Percentiles rank a stretch among this genome's conserved stretches.
Evolutionary conservation across 2,888 invertebrate species (phyloP).

Genomic region (Oscheius onirici): DNA sequence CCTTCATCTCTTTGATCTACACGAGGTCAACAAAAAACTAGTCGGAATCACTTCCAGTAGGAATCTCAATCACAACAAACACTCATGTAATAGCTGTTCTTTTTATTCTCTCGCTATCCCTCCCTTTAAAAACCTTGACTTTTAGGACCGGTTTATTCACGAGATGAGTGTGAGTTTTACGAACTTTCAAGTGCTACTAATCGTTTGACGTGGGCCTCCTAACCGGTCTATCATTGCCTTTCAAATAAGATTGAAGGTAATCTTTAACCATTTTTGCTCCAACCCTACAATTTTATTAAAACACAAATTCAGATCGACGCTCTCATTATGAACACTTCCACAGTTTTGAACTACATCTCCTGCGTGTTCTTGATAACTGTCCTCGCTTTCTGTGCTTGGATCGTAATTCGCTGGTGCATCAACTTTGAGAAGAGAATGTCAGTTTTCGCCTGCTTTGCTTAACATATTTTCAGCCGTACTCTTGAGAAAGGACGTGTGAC

Average conservation of each 20-base stretch:
- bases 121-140: neutral
- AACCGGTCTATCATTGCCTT: slow-evolving; percentile 11
- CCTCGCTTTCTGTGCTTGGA: slow-evolving; percentile 10
- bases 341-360: slow-evolving; percentile 20
- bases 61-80: slow-evolving; percentile 20
- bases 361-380: slow-evolving; percentile 4
- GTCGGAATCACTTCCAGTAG: slow-evolving; percentile 9
- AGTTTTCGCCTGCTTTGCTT: neutral
- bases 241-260: slow-evolving; percentile 16
- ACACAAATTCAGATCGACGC: slow-evolving; percentile 10
- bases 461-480: neutral
- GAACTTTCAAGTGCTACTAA: neutral
- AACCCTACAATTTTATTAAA: neutral
- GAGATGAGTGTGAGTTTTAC: slow-evolving; percentile 1
- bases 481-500: slow-evolving; percentile 22
- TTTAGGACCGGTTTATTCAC: neutral
- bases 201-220: neutral
- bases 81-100: neutral
- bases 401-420: slow-evolving; percentile 23
- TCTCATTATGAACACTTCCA: slow-evolving; percentile 12
- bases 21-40: slow-evolving; percentile 21
- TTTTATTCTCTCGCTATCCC: neutral
- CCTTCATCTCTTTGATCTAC: neutral
- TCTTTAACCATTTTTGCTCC: neutral
- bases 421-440: slow-evolving; percentile 23